Evolutionary conservation across 2,888 invertebrate genomes (phyloP).

Genomic region (Biston betularia): DNA sequence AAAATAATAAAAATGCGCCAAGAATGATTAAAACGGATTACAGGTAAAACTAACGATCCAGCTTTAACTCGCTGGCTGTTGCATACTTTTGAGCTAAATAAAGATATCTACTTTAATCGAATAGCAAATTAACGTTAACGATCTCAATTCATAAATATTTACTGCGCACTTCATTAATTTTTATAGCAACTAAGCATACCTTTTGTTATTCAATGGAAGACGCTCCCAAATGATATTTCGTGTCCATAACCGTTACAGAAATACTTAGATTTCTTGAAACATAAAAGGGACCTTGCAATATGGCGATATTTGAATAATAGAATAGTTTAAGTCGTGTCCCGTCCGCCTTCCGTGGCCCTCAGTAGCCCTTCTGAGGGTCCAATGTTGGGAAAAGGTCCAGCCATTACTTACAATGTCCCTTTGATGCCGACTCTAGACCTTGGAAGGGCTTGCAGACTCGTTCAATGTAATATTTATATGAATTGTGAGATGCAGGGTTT

Average conservation of each 20-base stretch:
- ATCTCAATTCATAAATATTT: not conserved
- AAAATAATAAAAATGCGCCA: no score
- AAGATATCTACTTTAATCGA: not conserved
- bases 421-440: constrained; percentile 46
- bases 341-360: constrained; percentile 28
- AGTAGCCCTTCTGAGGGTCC: constrained; percentile 35
- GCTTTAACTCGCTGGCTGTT: no score
- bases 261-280: constrained; percentile 52
- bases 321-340: constrained; percentile 62
- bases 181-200: constrained; percentile 16
- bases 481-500: constrained; percentile 38
- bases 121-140: not conserved
- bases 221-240: constrained; percentile 22
- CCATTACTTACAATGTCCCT: constrained; percentile 62
- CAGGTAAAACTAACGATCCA: no score
- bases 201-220: constrained; percentile 31
- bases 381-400: constrained; percentile 55
- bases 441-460: constrained; percentile 41
- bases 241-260: constrained; percentile 43
- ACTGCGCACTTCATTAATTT: constrained; percentile 11
- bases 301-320: constrained; percentile 70
- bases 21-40: no score
- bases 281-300: constrained; percentile 55
- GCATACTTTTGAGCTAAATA: not conserved
- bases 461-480: constrained; percentile 48